Percentiles rank a stretch among this genome's conserved stretches.
Evolutionary conservation across 2,888 invertebrate genomes (phyloP).

Genomic region (Xestoiulus laeticollis): DNA sequence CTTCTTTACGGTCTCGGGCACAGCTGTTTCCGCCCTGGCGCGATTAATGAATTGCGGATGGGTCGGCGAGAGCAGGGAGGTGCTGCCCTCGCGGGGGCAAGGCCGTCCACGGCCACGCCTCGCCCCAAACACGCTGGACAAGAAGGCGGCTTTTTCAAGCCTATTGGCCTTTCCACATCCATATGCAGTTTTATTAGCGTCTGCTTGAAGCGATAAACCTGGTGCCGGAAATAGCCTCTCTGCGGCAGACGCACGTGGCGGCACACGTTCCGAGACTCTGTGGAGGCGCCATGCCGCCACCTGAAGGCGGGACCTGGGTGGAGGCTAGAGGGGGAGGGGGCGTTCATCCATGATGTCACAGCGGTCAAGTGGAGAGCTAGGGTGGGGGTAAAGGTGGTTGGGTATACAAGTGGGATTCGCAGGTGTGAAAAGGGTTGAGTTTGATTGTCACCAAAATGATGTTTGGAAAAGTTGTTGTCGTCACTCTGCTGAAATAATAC

Average conservation of each 20-base stretch:
- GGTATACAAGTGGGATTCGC: too few relatives aligned
- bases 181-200: neutral
- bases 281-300: neutral
- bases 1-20: constrained; percentile 21
- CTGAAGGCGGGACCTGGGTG: neutral
- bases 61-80: neutral
- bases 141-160: neutral
- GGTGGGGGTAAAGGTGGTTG: too few relatives aligned
- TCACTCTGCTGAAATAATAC: too few relatives aligned
- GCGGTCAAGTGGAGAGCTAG: neutral
- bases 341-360: neutral
- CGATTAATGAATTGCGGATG: constrained; percentile 30
- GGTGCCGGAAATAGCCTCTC: neutral
- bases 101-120: neutral
- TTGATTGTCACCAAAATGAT: too few relatives aligned
- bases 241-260: neutral
- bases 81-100: constrained; percentile 48
- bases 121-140: neutral
- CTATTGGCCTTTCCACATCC: neutral
- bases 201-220: neutral
- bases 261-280: neutral
- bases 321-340: neutral
- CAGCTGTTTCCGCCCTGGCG: constrained; percentile 52
- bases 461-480: too few relatives aligned
- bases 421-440: too few relatives aligned